Evolutionary conservation across 1,140 invertebrate genomes (phyloP).

Genomic region (Ctenoplectra terminalis): DNA sequence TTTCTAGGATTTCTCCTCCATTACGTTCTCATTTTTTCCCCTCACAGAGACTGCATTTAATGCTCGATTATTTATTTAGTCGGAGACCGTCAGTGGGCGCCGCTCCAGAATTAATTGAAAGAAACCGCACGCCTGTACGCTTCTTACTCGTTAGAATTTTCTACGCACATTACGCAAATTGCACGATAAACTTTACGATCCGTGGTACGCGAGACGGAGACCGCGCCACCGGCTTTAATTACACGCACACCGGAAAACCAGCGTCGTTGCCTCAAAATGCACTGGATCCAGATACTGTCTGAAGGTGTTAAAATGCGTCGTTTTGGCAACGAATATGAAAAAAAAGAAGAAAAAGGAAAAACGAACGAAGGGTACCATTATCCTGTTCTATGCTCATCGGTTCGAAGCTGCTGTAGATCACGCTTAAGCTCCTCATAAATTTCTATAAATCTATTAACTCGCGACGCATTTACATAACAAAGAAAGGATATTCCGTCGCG

Average conservation of each 20-base stretch:
- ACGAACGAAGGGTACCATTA: neutral
- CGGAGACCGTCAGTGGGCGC: neutral
- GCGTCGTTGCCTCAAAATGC: slow-evolving; percentile 4
- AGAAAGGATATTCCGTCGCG: neutral
- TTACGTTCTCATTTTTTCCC: neutral
- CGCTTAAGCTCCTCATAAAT: slow-evolving; percentile 29
- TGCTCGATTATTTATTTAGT: slow-evolving; percentile 41
- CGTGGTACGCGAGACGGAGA: neutral
- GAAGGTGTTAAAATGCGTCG: neutral
- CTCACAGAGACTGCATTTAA: neutral
- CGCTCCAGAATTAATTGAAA: slow-evolving; percentile 38
- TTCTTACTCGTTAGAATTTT: slow-evolving; percentile 22
- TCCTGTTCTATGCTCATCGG: neutral
- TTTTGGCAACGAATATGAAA: neutral
- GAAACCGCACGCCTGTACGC: slow-evolving; percentile 15
- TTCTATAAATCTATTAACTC: slow-evolving; percentile 39
- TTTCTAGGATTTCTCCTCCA: neutral
- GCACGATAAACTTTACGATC: slow-evolving; percentile 43
- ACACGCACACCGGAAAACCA: slow-evolving; percentile 6
- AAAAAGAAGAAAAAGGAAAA: neutral
- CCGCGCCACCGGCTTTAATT: neutral
- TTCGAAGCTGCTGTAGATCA: neutral
- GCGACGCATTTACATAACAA: neutral
- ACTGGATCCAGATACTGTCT: neutral
- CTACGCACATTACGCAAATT: slow-evolving; percentile 44